Base-by-base conservation (phyloP, 2,113 vertebrate genomes). In the Solea solea region DNA sequence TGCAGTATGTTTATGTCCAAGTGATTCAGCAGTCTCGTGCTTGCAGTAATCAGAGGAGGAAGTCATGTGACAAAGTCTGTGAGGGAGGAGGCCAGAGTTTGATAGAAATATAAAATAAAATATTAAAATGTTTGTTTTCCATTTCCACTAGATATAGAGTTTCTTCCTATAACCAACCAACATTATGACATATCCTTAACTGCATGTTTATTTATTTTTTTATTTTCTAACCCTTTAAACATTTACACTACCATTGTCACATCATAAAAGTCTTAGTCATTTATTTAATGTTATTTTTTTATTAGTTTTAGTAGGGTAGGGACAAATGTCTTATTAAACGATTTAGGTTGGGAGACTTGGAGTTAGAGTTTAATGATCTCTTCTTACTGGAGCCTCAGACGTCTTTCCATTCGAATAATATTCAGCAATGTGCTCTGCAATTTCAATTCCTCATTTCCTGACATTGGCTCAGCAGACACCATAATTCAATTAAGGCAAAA, bases 361-460 rank as follows among this genome's bases (percentile, higher is more conserved):
- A 21, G 21, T 34, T 34, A 34, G 34, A 3, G 34, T 34, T 45
- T 45, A 45, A 13, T 49, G 12, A 15, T n/a, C 42, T 4, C 48
- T 49, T 25, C 0, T 9, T 44, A 10, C 59, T 9, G n/a, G 12
- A 25, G 27, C n/a, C 41, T 48, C 27, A 42, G 7, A 9, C 2
- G 11, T 41, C 10, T 50, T 15, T 25, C 46, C 13, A 7, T 13
- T 21, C n/a, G 27, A 74, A 13, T 2, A 16, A 58, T 25, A 51
- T 16, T 0, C 13, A 44, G 4, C n/a, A 12, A 60, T 54, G 54
- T 40, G 6, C 11, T 46, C 46, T 57, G 4, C 34, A 16, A 41
- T 49, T 69, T 50, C 5, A 56, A 41, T 56, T 56, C 59, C 46
- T 39, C n/a, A n/a, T 48, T 58, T 70, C 40, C 53, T 27, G 46